phyloP scores from a whole-genome alignment of 2,797 vertebrate genomes.

The Epinephelus coioides region DNA sequence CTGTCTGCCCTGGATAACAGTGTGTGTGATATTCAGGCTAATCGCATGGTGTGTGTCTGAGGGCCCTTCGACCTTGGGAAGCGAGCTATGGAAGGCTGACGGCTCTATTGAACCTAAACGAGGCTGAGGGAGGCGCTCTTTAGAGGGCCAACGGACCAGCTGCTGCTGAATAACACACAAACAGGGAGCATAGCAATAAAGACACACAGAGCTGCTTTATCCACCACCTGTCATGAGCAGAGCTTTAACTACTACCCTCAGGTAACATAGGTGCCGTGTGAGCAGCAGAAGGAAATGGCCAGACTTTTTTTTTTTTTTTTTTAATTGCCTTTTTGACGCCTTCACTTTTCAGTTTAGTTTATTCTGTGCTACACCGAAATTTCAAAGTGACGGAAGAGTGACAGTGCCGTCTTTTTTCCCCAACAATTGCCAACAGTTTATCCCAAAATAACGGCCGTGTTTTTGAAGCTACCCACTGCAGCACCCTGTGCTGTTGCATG shows the following conservation, averaged over 20 bases:
- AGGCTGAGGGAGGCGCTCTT: constrained; percentile 39
- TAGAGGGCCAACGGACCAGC: constrained; percentile 18
- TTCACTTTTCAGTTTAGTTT: constrained; percentile 11
- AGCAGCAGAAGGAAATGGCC: constrained; percentile 17
- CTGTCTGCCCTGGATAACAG: constrained; percentile 31
- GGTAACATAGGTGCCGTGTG: constrained; percentile 8
- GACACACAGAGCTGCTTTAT: constrained; percentile 39
- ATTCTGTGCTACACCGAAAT: not conserved
- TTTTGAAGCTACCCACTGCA: constrained; percentile 21
- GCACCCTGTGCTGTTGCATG: not conserved
- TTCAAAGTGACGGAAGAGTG: constrained; percentile 21
- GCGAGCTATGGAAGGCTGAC: constrained; percentile 30
- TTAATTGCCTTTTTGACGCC: constrained; percentile 33
- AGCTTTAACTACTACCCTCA: constrained; percentile 45
- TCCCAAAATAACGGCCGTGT: constrained; percentile 14
- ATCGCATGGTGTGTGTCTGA: constrained; percentile 33
- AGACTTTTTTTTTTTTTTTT: constrained; percentile 9
- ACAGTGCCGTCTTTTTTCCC: not conserved
- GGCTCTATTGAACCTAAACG: constrained; percentile 51
- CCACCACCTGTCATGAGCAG: constrained; percentile 48
- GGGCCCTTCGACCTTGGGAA: constrained; percentile 47
- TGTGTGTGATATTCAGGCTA: constrained; percentile 41
- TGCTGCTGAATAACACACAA: constrained; percentile 48
- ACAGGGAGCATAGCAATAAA: constrained; percentile 39
- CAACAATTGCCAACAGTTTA: not conserved